phyloP scores from a whole-genome alignment of 92 coral and sea anemone species.

The Porites cylindrica region DNA sequence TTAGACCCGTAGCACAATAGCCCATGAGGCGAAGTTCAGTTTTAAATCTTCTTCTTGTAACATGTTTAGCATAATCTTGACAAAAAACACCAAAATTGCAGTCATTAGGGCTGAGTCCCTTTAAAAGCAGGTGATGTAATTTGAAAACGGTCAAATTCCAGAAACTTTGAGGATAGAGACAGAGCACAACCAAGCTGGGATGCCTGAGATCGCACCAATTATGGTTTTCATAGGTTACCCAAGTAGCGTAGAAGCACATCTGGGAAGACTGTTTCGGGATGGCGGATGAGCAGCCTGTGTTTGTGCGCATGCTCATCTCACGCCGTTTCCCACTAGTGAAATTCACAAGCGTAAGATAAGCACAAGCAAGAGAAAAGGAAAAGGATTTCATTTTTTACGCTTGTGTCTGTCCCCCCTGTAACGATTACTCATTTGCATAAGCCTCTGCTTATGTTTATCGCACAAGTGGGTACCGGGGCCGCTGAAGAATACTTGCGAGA shows the following conservation, averaged over 20 bases:
- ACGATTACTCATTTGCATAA: not conserved
- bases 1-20: not conserved
- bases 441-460: not conserved
- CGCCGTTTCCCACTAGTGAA: conserved; percentile 49
- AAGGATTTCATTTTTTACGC: conserved; percentile 38
- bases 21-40: not conserved
- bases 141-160: no score
- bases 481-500: no score
- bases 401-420: conserved; percentile 14
- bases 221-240: no score
- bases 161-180: no score
- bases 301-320: conserved; percentile 12
- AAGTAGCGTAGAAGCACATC: no score
- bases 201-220: no score
- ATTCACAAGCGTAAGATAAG: not conserved
- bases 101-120: no score
- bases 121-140: no score
- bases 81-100: no score
- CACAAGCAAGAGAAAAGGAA: conserved; percentile 48
- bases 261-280: not conserved
- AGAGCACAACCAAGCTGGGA: no score
- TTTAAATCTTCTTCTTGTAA: no score
- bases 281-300: conserved; percentile 1
- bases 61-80: no score
- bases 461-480: not conserved